Evolutionary conservation across 2,113 vertebrate species (phyloP).

Genomic region (Serinus canaria): DNA sequence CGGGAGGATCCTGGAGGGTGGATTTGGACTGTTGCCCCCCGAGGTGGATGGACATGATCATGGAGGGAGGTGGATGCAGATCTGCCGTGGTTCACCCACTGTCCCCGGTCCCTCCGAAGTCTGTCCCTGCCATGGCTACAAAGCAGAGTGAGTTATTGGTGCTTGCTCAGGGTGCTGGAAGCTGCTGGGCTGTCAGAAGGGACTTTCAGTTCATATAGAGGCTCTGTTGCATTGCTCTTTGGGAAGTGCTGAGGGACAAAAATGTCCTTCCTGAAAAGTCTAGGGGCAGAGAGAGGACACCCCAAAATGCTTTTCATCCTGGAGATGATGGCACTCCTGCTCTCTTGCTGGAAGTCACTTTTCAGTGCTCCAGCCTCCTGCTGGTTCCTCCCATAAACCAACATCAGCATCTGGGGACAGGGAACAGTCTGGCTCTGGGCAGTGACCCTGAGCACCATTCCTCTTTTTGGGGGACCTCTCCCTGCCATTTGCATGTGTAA

Average conservation of each 20-base stretch:
- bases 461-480: neutral
- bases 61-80: neutral
- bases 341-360: neutral
- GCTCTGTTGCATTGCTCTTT: rapidly evolving
- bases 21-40: rapidly evolving
- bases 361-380: rapidly evolving
- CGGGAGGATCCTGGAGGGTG: rapidly evolving
- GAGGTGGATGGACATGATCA: neutral
- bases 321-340: rapidly evolving
- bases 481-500: rapidly evolving
- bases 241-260: neutral
- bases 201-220: neutral
- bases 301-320: neutral
- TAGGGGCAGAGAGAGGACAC: neutral
- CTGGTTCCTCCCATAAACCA: neutral
- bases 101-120: rapidly evolving
- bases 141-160: neutral
- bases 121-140: rapidly evolving
- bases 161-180: neutral
- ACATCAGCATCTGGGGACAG: rapidly evolving
- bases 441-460: neutral
- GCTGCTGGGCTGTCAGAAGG: neutral
- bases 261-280: neutral
- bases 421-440: neutral
- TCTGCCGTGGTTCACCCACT: neutral